These are phyloP conservation scores for Drosophila subsilvestris DNA, from an alignment of 2,888 invertebrate species.

Conservation along the genomic window DNA sequence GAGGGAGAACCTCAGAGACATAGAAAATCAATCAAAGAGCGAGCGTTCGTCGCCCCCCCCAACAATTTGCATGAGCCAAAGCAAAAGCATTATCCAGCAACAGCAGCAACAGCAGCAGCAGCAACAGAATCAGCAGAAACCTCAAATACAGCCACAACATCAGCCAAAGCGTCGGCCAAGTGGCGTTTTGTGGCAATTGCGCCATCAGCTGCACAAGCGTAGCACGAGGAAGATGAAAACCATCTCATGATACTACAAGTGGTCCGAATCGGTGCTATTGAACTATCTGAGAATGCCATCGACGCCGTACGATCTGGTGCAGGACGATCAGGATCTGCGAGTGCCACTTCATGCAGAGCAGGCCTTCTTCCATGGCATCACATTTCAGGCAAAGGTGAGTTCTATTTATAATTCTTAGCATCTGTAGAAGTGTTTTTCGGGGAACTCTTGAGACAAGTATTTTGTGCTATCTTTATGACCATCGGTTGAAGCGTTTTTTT, in stretches of 20 bases:
- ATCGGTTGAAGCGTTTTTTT: not conserved
- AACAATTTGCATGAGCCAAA: constrained; percentile 83
- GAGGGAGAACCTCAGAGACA: constrained; percentile 36
- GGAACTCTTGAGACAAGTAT: not conserved
- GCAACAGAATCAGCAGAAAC: constrained; percentile 11
- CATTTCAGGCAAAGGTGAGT: constrained; percentile 98
- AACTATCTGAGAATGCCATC: constrained; percentile 90
- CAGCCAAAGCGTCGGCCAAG: constrained; percentile 60
- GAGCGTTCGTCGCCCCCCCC: constrained; percentile 47
- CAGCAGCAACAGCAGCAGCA: constrained; percentile 26
- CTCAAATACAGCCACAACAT: constrained; percentile 34
- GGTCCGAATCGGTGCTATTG: constrained; percentile 84
- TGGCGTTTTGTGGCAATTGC: constrained; percentile 83
- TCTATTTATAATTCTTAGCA: not conserved
- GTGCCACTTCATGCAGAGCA: constrained; percentile 99
- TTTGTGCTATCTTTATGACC: not conserved
- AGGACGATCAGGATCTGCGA: constrained; percentile 97
- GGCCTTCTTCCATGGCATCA: constrained; percentile 96
- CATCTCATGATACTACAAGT: constrained; percentile 85
- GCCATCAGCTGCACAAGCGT: constrained; percentile 83
- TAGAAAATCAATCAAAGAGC: constrained; percentile 74
- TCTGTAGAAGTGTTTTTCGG: not conserved
- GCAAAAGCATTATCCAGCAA: constrained; percentile 46
- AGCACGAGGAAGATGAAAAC: constrained; percentile 84
- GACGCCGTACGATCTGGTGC: constrained; percentile 96